phyloP scores from a whole-genome alignment of 2,113 vertebrate species.

The Loxodonta africana region DNA sequence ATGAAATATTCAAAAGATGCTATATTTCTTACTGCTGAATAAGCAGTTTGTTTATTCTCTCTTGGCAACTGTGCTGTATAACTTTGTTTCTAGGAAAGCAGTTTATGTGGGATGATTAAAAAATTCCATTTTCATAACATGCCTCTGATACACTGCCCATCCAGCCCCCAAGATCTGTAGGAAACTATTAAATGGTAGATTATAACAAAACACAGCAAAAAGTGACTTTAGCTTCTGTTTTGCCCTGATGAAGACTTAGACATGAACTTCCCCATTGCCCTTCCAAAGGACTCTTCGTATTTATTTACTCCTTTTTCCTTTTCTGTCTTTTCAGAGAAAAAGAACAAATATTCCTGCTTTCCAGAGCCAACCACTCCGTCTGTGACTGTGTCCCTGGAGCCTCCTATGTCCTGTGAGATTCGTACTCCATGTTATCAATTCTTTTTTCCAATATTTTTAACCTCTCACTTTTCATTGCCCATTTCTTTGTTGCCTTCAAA shows the following conservation, averaged over 20 bases:
- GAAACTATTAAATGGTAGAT: conserved; percentile 55
- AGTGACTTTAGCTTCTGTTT: conserved; percentile 31
- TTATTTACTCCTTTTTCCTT: neutral
- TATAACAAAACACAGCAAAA: conserved; percentile 19
- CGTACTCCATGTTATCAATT: neutral
- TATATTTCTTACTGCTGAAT: conserved; percentile 87
- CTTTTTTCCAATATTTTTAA: neutral
- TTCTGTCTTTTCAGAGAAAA: neutral
- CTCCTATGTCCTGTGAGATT: neutral
- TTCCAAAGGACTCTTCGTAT: neutral
- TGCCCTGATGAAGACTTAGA: conserved; percentile 3
- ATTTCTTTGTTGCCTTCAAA: conserved; percentile 21
- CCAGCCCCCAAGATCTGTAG: neutral
- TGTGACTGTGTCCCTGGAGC: neutral
- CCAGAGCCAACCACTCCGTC: too few relatives aligned
- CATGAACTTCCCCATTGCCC: neutral
- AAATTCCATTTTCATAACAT: conserved; percentile 71
- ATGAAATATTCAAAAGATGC: conserved; percentile 90
- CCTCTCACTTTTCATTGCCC: neutral
- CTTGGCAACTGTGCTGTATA: conserved; percentile 71
- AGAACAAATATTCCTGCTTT: neutral
- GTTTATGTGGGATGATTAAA: conserved; percentile 76
- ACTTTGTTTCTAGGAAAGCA: conserved; percentile 76
- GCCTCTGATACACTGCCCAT: conserved; percentile 33
- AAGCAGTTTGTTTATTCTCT: conserved; percentile 84